Percentiles rank a stretch among this genome's conserved stretches.
Evolutionary conservation across 2,888 invertebrate species (phyloP).

Genomic region (Tigriopus californicus): DNA sequence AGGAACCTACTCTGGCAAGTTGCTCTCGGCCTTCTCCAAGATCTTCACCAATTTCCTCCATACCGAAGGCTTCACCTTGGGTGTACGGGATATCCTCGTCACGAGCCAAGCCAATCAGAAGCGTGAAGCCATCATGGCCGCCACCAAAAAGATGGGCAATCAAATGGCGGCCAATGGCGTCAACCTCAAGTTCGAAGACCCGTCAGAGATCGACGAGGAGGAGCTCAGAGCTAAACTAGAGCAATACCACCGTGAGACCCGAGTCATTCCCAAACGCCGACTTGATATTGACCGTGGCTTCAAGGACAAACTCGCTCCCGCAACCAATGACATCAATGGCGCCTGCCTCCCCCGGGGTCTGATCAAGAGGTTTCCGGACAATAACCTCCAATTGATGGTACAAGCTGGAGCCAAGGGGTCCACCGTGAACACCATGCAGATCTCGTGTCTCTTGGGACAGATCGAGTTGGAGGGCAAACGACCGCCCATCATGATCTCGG

Average conservation of each 20-base stretch:
- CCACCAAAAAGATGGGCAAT: conserved; percentile 35
- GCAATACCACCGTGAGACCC: conserved; percentile 42
- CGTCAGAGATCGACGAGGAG: conserved; percentile 33
- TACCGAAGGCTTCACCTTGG: conserved; percentile 76
- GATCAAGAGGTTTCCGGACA: conserved; percentile 67
- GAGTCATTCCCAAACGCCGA: conserved; percentile 42
- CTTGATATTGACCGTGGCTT: conserved; percentile 62
- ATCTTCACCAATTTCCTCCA: conserved; percentile 78
- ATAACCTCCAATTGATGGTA: conserved; percentile 96
- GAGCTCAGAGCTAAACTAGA: conserved; percentile 47
- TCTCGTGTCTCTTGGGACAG: conserved; percentile 90
- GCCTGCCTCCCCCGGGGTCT: conserved; percentile 39
- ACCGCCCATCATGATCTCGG: conserved; percentile 84
- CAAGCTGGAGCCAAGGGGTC: conserved; percentile 98
- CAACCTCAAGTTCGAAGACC: conserved; percentile 36
- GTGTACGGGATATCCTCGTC: conserved; percentile 83
- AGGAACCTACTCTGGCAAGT: conserved; percentile 53
- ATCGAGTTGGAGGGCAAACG: conserved; percentile 95
- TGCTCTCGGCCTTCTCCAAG: conserved; percentile 76
- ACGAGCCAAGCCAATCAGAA: conserved; percentile 47
- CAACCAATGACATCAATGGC: conserved; percentile 67
- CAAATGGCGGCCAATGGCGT: conserved; percentile 47
- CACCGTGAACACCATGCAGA: conserved; percentile 92
- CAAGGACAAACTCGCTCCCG: conserved; percentile 55
- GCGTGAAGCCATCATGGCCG: conserved; percentile 45